Conservation (phyloP, 2,888 invertebrate species). For the Philereme transversata region DNA sequence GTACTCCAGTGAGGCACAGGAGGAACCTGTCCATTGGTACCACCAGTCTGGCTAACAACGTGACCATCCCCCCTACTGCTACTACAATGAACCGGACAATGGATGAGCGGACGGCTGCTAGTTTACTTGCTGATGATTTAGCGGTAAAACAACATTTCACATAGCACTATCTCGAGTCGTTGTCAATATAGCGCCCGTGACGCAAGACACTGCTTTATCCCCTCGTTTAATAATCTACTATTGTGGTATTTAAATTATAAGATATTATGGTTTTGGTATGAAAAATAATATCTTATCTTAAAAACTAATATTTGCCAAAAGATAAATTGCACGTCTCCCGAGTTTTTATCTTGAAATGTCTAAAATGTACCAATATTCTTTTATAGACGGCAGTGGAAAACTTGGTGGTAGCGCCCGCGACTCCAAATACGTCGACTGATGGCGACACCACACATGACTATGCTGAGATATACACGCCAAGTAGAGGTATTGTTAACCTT, state of each 20-base stretch:
- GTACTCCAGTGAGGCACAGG: conserved; percentile 77
- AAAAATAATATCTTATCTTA: too few relatives aligned
- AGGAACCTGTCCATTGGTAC: conserved; percentile 78
- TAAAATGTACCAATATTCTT: conserved; percentile 19
- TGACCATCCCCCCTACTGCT: conserved; percentile 51
- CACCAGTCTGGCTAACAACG: conserved; percentile 68
- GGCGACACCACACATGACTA: conserved; percentile 93
- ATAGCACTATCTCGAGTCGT: too few relatives aligned
- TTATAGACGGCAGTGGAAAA: conserved; percentile 81
- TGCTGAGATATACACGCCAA: conserved; percentile 97
- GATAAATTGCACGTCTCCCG: too few relatives aligned
- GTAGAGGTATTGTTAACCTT: conserved; percentile 84
- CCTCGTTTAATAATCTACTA: too few relatives aligned
- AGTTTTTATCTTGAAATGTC: background rate
- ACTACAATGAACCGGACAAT: conserved; percentile 83
- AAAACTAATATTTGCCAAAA: too few relatives aligned
- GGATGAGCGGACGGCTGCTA: conserved; percentile 83
- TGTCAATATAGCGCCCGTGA: too few relatives aligned
- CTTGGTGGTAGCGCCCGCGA: conserved; percentile 77
- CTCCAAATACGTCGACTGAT: conserved; percentile 86
- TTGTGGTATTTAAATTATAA: too few relatives aligned
- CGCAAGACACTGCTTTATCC: too few relatives aligned
- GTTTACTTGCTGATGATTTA: conserved; percentile 85
- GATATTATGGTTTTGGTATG: too few relatives aligned
- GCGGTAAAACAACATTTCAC: conserved; percentile 59